Evolutionary conservation across 1,140 invertebrate species (phyloP), one percentile per base, ranked within the genome.

Genomic region (Cardiocondyla obscurior): DNA sequence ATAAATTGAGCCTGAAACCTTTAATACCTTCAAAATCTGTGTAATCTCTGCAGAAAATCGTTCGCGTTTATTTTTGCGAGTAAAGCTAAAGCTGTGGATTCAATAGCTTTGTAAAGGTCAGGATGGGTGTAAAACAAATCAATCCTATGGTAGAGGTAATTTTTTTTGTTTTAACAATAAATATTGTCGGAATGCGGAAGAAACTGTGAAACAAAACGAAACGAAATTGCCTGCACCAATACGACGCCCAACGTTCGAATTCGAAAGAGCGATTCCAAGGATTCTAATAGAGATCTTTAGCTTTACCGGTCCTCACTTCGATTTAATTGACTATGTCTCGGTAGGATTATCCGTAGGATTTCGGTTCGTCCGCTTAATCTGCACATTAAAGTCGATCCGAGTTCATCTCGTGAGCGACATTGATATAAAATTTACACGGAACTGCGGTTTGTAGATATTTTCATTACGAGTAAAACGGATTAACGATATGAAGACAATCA

Each of bases 321-420:
- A 86, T 85, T 87, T 86, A 87, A 87, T 87, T 87, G 85, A 74
- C 81, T 83, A 53, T 28, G 25, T 36, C 53, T 44, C 25, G 7
- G 30, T 28, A 44, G 81, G 85, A 87, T 87, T 87, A 86, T 87
- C 73, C 55, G 42, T 22, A 39, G 74, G 49, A 33, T 83, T 84
- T 83, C 53, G 81, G 67, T 81, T 73, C 46, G 57, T 44, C 36
- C 39, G 69, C 30, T 58, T 87, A 83, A 86, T 87, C 85, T 73
- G 51, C 51, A 51, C 67, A 70, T 86, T 79, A 73, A 64, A 83
- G 84, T 53, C 72, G 74, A 81, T 84, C 85, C 64, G 19, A n/a
- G 4, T 25, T 7, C 28, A 65, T 85, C 82, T 82, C 36, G 19
- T 62, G 65, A 64, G 22, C 57, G 51, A 70, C 58, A 74, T 33